Base-by-base conservation (phyloP, 2,888 invertebrate genomes). In the Lithodes maja region DNA sequence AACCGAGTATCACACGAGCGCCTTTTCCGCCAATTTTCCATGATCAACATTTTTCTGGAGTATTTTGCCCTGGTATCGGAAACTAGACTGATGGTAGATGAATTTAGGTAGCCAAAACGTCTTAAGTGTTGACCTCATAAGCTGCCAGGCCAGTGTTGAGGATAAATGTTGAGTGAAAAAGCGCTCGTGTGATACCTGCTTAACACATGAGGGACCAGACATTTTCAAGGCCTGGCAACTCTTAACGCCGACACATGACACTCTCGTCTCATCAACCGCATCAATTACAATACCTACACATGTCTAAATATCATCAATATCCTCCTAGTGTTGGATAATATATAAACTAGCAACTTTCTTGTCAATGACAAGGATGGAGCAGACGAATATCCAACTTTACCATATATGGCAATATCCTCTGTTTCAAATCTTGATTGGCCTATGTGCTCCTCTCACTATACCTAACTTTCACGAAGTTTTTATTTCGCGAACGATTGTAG, bases 381-480 rank as follows among this genome's bases (percentile, higher is more conserved):
- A 81, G 88, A 83, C 89, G 85, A 81, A 85, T 85, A 82, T 89
- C 85, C 89, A 89, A 89, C 89, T 89, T 89, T 74, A 85, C 89
- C 89, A 77, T 89, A 89, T 89, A 89, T 89, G 89, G 89, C 89
- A 89, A 89, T 89, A 89, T 89, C 85, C 89, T 89, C 89, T 89
- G 89, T 85, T 89, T 89, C 89, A 89, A 89, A 85, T 85, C 89
- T 89, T 85, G 89, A 89, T 89, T 89, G 89, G 89, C 89, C 89
- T 89, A 85, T 89, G 85, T 89, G 75, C 88, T 80, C 74, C 84
- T 84, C 88, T 80, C 69, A 49, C 84, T 61, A 61, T 53, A 5
- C 71, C 75, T 71, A 74, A 49, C 55, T 69, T 84, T 88, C 9
- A 80, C 79, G 69, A 54, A 7, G 74, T 74, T 88, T 88, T 55